These are phyloP conservation scores for Furcula furcula DNA, from an alignment of 2,888 invertebrate genomes.

Conservation along the genomic window DNA sequence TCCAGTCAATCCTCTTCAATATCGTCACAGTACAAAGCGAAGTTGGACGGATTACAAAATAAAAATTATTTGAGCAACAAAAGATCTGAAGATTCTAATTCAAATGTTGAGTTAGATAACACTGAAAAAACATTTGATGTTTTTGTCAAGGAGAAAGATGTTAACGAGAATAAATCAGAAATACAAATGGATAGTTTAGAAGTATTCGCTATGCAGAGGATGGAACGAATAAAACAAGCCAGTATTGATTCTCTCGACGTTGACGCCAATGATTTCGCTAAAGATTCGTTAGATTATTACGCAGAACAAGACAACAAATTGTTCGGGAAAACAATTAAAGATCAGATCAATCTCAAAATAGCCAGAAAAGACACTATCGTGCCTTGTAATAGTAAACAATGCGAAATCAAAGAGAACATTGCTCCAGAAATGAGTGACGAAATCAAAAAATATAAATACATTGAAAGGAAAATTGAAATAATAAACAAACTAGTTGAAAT, in stretches of 20 bases:
- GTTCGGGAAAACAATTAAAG: constrained; percentile 55
- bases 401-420: constrained; percentile 66
- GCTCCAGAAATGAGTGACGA: constrained; percentile 71
- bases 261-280: constrained; percentile 69
- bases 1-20: constrained; percentile 68
- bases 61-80: constrained; percentile 64
- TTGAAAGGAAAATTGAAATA: constrained; percentile 86
- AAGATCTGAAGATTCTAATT: constrained; percentile 63
- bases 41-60: constrained; percentile 73
- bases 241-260: constrained; percentile 79
- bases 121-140: constrained; percentile 82
- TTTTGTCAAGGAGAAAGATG: constrained; percentile 83
- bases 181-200: constrained; percentile 84
- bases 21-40: constrained; percentile 75
- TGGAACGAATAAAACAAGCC: constrained; percentile 67
- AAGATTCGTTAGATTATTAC: constrained; percentile 76
- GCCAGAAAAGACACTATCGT: constrained; percentile 47
- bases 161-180: constrained; percentile 82
- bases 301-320: constrained; percentile 68
- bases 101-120: constrained; percentile 62
- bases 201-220: constrained; percentile 72
- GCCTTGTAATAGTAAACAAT: constrained; percentile 49
- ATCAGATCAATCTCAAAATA: constrained; percentile 56
- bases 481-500: constrained; percentile 86
- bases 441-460: constrained; percentile 83